phyloP scores from a whole-genome alignment of 2,797 vertebrate genomes.

The Hozukius guyotensis region DNA sequence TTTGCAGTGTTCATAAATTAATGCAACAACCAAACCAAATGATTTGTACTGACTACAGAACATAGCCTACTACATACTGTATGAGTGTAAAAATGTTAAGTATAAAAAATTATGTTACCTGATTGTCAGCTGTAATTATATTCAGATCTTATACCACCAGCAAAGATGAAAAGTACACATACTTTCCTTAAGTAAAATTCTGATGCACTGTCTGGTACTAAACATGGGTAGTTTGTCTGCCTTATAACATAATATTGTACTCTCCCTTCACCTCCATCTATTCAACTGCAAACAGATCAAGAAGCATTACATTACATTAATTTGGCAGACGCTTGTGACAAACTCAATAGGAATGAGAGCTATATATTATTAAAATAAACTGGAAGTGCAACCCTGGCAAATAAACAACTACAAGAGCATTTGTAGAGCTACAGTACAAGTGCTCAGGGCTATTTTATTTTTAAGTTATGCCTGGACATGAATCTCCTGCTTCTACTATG shows the following conservation, averaged over 20 bases:
- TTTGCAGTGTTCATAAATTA: not conserved
- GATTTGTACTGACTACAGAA: not conserved
- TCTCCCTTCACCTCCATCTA: not conserved
- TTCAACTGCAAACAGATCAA: not conserved
- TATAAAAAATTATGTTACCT: not conserved
- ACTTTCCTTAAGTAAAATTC: not conserved
- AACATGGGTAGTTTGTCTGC: not conserved
- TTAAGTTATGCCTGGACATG: too few relatives aligned
- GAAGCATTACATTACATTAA: not conserved
- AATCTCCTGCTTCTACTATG: not conserved
- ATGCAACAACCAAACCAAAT: not conserved
- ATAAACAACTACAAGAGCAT: too few relatives aligned
- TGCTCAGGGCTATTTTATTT: too few relatives aligned
- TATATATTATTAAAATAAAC: not conserved
- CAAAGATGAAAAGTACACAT: not conserved
- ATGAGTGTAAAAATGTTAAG: not conserved
- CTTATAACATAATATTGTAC: not conserved
- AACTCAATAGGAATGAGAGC: not conserved
- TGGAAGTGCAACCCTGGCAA: too few relatives aligned
- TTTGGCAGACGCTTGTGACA: not conserved
- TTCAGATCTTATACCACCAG: not conserved
- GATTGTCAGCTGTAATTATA: not conserved
- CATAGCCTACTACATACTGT: not conserved
- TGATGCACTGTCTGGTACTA: not conserved
- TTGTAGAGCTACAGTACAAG: fast-evolving